Percentiles rank a stretch among this genome's conserved stretches.
phyloP scores from a whole-genome alignment of 2,888 invertebrate genomes.

The Sthenelais limicola region DNA sequence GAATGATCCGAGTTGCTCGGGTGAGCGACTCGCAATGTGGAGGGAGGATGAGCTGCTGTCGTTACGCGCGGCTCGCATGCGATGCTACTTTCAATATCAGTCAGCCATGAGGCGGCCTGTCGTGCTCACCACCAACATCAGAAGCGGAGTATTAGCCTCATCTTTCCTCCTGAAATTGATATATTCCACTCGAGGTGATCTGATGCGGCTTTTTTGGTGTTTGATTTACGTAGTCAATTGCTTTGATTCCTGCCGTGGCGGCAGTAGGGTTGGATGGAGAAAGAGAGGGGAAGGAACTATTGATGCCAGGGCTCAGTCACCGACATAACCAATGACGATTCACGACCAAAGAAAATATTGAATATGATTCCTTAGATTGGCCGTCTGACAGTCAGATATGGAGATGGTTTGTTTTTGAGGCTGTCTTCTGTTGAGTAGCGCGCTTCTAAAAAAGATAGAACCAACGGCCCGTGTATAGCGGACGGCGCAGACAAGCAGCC shows the following conservation, averaged over 20 bases:
- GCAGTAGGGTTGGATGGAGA: background rate
- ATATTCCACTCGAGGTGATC: conserved; percentile 11
- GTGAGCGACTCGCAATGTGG: no score
- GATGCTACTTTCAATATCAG: conserved; percentile 19
- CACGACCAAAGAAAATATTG: conserved; percentile 26
- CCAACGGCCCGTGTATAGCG: no score
- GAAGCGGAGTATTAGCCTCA: conserved; percentile 22
- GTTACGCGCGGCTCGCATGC: conserved; percentile 8
- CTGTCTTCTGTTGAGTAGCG: no score
- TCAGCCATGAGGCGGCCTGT: conserved; percentile 13
- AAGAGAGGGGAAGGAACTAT: background rate
- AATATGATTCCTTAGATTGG: conserved; percentile 1
- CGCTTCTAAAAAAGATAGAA: no score
- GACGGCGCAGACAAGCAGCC: no score
- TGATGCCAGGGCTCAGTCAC: background rate
- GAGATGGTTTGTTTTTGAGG: no score
- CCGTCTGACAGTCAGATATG: conserved; percentile 27
- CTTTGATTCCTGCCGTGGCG: conserved; percentile 1
- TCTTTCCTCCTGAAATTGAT: conserved; percentile 13
- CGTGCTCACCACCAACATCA: conserved; percentile 22
- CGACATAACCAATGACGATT: background rate
- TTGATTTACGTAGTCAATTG: conserved; percentile 31
- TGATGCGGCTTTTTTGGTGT: no score
- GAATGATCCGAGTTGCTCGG: no score
- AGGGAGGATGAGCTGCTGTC: background rate